Base-by-base conservation (phyloP, 2,888 invertebrate species). In the Ectemnius cavifrons region DNA sequence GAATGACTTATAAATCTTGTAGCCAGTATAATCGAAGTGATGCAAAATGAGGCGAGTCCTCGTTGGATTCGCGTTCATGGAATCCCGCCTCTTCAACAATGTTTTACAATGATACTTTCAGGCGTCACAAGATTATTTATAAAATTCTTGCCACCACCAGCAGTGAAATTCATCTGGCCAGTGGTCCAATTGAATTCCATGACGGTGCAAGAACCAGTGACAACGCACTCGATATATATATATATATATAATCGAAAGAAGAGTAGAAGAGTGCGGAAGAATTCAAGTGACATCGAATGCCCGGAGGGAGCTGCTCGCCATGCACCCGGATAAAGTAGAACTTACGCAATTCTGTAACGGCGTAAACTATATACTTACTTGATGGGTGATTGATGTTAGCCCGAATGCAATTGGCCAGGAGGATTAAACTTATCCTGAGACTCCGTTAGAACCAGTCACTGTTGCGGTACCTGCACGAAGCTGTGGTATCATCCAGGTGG, bases 351-450 rank as follows among this genome's bases (percentile, higher is more conserved):
- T 78, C 62, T 27, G 57, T 75, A 66, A 78, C 69, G 71, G 75
- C 69, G 52, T 71, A 65, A 63, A 73, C 65, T 76, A 62, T 76
- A 62, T 74, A 82, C 85, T 82, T 74, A 86, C 82, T 82, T 79
- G 77, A 77, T 82, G 79, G 81, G 16, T 11, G 57, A 37, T 47
- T 61, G 77, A 74, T 71, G 67, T 82, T 84, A 87, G 85, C 84
- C 79, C 85, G 80, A 87, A 85, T 84, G 77, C 82, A 81, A 82
- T 78, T 71, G 75, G 27, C 77, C 75, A 77, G 70, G 67, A 71
- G 57, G 77, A 83, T 83, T 84, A 86, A 86, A 86, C 85, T 81
- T 83, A 83, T 84, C 84, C 76, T 76, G 76, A 75, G 52, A 67
- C 71, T 71, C 71, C 57, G 70, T 81, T 82, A 81, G 63, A 69